Conservation (phyloP, 2,888 invertebrate genomes). For the Microdon myrmicae region DNA sequence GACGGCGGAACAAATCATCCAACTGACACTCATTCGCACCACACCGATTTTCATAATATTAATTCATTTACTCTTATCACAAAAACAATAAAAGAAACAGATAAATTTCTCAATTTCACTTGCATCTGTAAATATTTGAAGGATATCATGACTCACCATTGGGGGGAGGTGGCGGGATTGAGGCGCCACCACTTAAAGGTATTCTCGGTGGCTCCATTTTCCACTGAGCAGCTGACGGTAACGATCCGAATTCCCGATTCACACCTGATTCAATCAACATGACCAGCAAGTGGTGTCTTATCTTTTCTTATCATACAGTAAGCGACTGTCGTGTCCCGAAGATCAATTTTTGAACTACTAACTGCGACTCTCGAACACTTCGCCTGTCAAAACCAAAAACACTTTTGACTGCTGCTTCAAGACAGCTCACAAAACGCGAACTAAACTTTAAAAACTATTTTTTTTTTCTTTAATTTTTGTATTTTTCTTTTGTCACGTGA, state of each 20-base stretch:
- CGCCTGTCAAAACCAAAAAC: slow-evolving; percentile 3
- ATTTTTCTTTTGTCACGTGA: slow-evolving; percentile 10
- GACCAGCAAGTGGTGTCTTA: slow-evolving; percentile 68
- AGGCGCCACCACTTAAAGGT: slow-evolving; percentile 57
- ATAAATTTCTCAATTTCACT: too few species aligned
- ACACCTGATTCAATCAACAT: slow-evolving; percentile 67
- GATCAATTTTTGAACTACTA: slow-evolving; percentile 54
- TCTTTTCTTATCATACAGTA: slow-evolving; percentile 47
- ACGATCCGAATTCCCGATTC: slow-evolving; percentile 66
- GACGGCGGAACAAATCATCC: too few species aligned
- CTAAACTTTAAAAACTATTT: slow-evolving; percentile 1
- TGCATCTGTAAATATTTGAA: too few species aligned
- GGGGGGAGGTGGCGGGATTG: slow-evolving; percentile 58
- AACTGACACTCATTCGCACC: too few species aligned
- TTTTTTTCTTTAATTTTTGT: slow-evolving; percentile 11
- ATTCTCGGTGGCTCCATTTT: slow-evolving; percentile 65
- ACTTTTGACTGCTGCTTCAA: not conserved
- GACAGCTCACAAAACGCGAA: not conserved
- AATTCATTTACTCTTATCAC: not conserved
- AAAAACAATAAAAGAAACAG: too few species aligned
- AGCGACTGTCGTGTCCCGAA: slow-evolving; percentile 54
- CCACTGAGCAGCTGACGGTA: slow-evolving; percentile 65
- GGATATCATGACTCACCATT: slow-evolving; percentile 59
- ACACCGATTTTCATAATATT: slow-evolving; percentile 6
- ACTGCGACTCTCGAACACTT: slow-evolving; percentile 39